Conservation (phyloP, 1,140 invertebrate genomes). For the Diuraphis noxia region DNA sequence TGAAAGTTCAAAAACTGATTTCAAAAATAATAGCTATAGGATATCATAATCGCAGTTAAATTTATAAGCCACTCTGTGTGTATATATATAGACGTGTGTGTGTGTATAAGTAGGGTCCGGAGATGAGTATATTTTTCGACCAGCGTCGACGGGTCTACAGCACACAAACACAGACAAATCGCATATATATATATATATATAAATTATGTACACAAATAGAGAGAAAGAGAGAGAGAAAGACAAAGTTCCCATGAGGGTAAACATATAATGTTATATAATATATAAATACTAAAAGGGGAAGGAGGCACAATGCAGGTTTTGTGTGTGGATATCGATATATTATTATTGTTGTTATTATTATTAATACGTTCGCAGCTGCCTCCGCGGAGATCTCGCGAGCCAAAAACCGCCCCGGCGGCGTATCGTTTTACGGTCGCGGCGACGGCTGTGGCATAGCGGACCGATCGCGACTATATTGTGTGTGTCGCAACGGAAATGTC, state of each 20-base stretch:
- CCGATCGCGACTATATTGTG: slow-evolving; percentile 25
- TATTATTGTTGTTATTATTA: slow-evolving; percentile 35
- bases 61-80: background rate
- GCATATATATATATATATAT: too few species aligned
- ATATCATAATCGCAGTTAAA: background rate
- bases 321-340: slow-evolving; percentile 47
- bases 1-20: too few species aligned
- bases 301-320: slow-evolving; percentile 17
- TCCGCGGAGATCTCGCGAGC: slow-evolving; percentile 30
- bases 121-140: background rate
- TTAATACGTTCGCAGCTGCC: slow-evolving; percentile 35
- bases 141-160: background rate
- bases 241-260: slow-evolving; percentile 24
- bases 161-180: background rate
- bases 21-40: too few species aligned
- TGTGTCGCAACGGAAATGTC: slow-evolving; percentile 49
- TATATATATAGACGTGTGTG: too few species aligned
- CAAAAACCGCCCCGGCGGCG: slow-evolving; percentile 47
- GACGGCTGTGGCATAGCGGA: background rate
- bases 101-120: background rate
- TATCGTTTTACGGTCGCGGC: slow-evolving; percentile 39
- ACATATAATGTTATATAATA: background rate
- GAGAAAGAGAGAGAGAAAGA: background rate
- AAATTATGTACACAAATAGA: too few species aligned
- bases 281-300: background rate